Base-by-base conservation (phyloP, 2,113 vertebrate genomes). In the Cyprichromis sp. region DNA sequence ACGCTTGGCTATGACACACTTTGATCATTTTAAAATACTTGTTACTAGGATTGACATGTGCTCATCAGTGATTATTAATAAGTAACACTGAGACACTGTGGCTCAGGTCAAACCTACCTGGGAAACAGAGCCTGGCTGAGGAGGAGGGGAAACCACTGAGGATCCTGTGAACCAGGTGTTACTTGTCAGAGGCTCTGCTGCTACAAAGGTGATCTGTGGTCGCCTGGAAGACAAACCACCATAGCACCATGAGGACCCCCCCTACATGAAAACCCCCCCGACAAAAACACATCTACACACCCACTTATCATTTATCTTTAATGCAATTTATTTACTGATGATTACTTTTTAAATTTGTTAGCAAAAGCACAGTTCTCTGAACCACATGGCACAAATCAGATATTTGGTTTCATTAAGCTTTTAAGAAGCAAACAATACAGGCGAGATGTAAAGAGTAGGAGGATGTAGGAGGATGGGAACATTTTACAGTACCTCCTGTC, bases 181-280 rank as follows among this genome's bases (percentile, higher is more conserved):
- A 6, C 95, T 93, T 40, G 94, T 95, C 85, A 98, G 94, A 0
- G 97, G 97, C 89, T 98, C 97, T 50, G 97, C 97, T 50, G 98
- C 97, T 93, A 98, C 95, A 66, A 98, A 97, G 71, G 97, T 98
- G 94, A 99, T 99, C 96, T 98, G 97, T 16, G 98, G 98, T 57
- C 96, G 97, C 87, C 98, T 99, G 81, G 55, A 89, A 89, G 4
- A 85, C 29, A 82, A 85, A 79, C 9, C 17, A 36, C 4, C 7
- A 21, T 5, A 8, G 21, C 3, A 47, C 52, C 13, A 11, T 76
- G 3, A 79, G 11, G 6, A 7, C 7, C 68, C 7, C 19, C 40
- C 2, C 63, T 2, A 8, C 7, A 5, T 26, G 54, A 57, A 26
- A 2, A 0, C 2, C 4, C 54, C 24, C 54, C 12, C 4, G 5